Conservation (phyloP, 2,888 invertebrate species). For the Pheosia tremula region DNA sequence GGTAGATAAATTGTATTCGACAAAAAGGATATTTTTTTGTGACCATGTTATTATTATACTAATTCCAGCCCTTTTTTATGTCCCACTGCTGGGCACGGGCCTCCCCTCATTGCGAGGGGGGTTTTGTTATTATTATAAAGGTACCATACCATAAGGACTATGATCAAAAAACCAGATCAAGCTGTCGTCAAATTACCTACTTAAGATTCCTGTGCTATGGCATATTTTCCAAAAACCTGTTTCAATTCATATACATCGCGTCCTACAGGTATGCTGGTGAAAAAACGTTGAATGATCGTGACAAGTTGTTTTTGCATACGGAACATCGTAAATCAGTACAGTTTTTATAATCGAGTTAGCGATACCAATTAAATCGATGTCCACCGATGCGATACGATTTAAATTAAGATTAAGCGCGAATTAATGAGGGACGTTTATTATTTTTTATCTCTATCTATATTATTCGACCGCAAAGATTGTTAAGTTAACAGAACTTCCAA, state of each 20-base stretch:
- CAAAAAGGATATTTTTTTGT: too few species aligned
- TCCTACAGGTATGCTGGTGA: constrained; percentile 7
- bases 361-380: constrained; percentile 4
- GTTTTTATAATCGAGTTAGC: constrained; percentile 5
- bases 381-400: background rate
- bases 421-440: background rate
- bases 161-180: too few species aligned
- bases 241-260: constrained; percentile 11
- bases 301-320: constrained; percentile 4
- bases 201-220: background rate
- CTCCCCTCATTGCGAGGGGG: too few species aligned
- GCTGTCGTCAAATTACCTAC: too few species aligned
- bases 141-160: too few species aligned
- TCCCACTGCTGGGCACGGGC: too few species aligned
- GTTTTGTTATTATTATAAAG: too few species aligned
- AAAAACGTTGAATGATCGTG: constrained; percentile 6
- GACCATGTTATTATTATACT: too few species aligned
- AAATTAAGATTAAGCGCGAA: background rate
- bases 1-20: too few species aligned
- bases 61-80: too few species aligned
- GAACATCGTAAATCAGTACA: constrained; percentile 2
- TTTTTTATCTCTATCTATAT: background rate
- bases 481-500: background rate
- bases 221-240: constrained; percentile 6
- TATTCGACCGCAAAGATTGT: background rate